Evolutionary conservation across 2,888 invertebrate species (phyloP), one percentile per base, ranked within the genome.

Genomic region (Platypus cylindrus): DNA sequence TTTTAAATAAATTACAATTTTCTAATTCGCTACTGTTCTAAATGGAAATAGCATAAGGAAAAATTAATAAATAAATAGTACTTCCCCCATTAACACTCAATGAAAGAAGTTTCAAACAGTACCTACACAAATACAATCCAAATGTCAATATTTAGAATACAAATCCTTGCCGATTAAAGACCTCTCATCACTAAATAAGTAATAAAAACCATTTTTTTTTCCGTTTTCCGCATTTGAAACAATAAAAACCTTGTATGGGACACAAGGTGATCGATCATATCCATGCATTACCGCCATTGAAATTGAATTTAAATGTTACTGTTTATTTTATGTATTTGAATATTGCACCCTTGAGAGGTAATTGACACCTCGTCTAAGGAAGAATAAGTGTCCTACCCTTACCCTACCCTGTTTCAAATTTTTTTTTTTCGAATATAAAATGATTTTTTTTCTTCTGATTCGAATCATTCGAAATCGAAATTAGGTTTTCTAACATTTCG

Each of bases 201-300:
- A n/a, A n/a, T n/a, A n/a, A n/a, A n/a, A n/a, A n/a, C n/a, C n/a
- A n/a, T n/a, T n/a, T n/a, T n/a, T n/a, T n/a, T n/a, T n/a, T 45
- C 34, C 30, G 45, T 48, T 53, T 51, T 53, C 54, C 45, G 38
- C 37, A 48, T 46, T 46, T 47, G 48, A n/a, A 51, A 55, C 55
- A 56, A 54, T 54, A 46, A 37, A 46, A 49, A 45, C 56, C 55
- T 55, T 48, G 44, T 37, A 39, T 38, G 40, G 44, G 43, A 49
- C 47, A 48, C 54, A 54, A 54, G 56, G 55, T 55, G 51, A 51
- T 46, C 40, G 32, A 41, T 23, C 33, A 43, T 40, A 38, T 38
- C 29, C 31, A 29, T 34, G 28, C 47, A 49, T 40, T 43, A 45
- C 45, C 47, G 44, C 40, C 45, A 47, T 47, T 49, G 47, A 51